A percentile compares a stretch with the other conserved stretches of the same genome.
Evolutionary conservation across 2,888 invertebrate genomes (phyloP).

Genomic region (Poecilobothrus nobilitatus): DNA sequence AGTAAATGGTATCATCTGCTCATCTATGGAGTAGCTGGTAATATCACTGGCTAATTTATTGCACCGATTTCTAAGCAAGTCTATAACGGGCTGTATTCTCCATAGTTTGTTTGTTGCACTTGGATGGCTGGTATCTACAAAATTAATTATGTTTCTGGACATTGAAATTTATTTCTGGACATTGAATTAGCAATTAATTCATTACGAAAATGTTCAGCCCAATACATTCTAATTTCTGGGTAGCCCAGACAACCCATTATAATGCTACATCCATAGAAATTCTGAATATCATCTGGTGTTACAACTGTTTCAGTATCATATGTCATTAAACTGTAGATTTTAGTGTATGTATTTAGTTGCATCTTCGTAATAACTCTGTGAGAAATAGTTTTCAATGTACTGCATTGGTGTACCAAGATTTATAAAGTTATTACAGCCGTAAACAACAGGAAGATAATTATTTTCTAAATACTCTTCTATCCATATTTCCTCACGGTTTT

Average conservation of each 20-base stretch:
- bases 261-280: neutral
- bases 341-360: neutral
- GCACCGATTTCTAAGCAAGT: slow-evolving; percentile 27
- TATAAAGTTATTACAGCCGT: neutral
- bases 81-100: slow-evolving; percentile 27
- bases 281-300: slow-evolving; percentile 8
- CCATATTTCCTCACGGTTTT: too few species aligned
- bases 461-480: neutral
- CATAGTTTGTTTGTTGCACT: slow-evolving; percentile 23
- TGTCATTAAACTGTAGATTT: neutral
- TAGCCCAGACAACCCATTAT: neutral
- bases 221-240: slow-evolving; percentile 4
- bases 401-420: neutral
- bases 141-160: neutral
- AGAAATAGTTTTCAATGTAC: neutral
- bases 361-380: neutral
- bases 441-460: neutral
- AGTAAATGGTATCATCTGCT: slow-evolving; percentile 31
- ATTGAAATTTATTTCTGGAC: neutral
- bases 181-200: neutral
- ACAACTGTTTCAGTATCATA: neutral
- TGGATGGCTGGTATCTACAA: slow-evolving; percentile 17
- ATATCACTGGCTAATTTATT: slow-evolving; percentile 22
- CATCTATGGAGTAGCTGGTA: slow-evolving; percentile 27
- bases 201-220: neutral